Conservation (phyloP, 2,113 vertebrate genomes). For the Indicator maculatus region DNA sequence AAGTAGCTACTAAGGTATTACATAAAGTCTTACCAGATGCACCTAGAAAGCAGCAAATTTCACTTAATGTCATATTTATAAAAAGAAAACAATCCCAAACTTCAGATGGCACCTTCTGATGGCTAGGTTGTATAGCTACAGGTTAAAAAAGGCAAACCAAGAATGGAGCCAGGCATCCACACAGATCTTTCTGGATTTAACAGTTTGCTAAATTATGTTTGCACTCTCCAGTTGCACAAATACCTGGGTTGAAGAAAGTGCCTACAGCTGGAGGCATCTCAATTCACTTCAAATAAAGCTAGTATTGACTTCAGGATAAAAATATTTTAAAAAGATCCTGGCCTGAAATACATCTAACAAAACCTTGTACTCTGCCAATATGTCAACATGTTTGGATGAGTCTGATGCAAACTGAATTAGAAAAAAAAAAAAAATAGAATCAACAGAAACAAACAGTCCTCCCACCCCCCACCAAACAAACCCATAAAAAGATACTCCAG, state of each 20-base stretch:
- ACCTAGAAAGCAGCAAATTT: not conserved
- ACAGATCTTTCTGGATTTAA: not conserved
- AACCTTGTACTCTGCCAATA: not conserved
- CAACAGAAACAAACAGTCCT: not conserved
- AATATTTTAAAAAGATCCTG: not conserved
- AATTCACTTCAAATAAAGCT: not conserved
- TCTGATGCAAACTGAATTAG: not conserved
- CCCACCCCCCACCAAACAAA: not conserved
- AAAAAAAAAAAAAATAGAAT: not conserved
- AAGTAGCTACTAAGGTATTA: not conserved
- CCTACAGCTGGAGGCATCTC: not conserved
- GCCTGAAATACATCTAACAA: not conserved
- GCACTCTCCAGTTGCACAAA: not conserved
- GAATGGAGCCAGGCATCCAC: not conserved
- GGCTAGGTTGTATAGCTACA: fast-evolving
- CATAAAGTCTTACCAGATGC: not conserved
- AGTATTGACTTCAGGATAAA: not conserved
- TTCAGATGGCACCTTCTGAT: not conserved
- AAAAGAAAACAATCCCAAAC: not conserved
- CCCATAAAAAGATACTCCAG: not conserved
- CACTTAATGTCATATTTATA: fast-evolving
- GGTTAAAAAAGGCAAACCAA: not conserved
- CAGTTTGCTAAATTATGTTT: not conserved
- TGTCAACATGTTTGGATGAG: fast-evolving
- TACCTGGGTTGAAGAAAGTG: not conserved